These are phyloP conservation scores for Siniperca chuatsi DNA, from an alignment of 2,113 vertebrate genomes.

Conservation along the genomic window DNA sequence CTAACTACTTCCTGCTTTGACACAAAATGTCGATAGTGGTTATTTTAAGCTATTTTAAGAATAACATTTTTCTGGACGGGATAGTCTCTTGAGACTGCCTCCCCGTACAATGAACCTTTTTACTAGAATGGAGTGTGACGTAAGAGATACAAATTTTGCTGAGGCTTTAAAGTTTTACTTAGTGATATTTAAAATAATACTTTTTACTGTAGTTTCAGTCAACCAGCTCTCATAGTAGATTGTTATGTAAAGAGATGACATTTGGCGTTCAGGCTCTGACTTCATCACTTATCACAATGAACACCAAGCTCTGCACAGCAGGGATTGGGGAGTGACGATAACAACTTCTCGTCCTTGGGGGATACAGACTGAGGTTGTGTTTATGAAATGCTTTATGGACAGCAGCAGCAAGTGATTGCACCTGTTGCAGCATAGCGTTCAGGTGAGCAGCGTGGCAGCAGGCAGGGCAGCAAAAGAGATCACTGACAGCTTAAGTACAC, in stretches of 20 bases:
- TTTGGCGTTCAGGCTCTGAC: conserved; percentile 10
- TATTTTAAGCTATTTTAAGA: background rate
- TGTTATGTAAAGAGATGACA: background rate
- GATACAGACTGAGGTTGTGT: background rate
- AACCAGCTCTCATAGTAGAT: background rate
- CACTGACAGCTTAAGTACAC: conserved; percentile 9
- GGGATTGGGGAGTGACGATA: conserved; percentile 4
- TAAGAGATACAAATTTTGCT: background rate
- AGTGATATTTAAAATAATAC: background rate
- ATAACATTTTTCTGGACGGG: background rate
- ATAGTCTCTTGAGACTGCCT: background rate
- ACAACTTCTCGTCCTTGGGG: conserved; percentile 8
- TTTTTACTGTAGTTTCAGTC: conserved; percentile 4
- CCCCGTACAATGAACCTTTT: background rate
- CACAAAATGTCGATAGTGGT: background rate
- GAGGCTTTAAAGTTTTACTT: background rate
- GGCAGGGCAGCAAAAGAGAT: background rate
- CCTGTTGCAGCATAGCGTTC: conserved; percentile 22
- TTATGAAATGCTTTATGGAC: conserved; percentile 23
- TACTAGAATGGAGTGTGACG: background rate
- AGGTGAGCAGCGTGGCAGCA: background rate
- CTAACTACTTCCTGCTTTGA: background rate
- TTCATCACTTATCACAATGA: background rate
- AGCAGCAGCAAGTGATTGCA: conserved; percentile 6
- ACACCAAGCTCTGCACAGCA: background rate